A percentile compares a stretch with the other conserved stretches of the same genome.
These are phyloP conservation scores for Tokudaia muenninki DNA, from an alignment of 2,797 vertebrate genomes.

Conservation along the genomic window DNA sequence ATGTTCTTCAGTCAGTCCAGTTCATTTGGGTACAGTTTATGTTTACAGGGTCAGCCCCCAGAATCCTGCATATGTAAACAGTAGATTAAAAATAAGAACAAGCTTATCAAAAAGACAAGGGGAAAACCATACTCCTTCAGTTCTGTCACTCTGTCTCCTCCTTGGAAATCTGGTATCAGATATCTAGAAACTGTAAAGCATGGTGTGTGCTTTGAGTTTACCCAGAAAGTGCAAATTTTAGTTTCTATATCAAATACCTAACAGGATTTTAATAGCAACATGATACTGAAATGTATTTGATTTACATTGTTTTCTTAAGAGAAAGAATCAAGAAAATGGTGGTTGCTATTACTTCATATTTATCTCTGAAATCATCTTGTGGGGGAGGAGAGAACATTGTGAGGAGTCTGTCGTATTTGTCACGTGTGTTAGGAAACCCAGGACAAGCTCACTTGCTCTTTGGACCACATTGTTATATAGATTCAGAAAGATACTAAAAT, in stretches of 20 bases:
- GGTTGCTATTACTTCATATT: neutral
- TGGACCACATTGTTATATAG: neutral
- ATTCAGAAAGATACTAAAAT: neutral
- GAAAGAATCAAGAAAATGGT: neutral
- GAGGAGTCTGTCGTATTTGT: neutral
- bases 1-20: neutral
- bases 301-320: neutral
- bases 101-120: neutral
- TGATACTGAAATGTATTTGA: neutral
- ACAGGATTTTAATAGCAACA: constrained; percentile 2
- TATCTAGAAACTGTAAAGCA: neutral
- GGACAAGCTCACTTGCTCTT: neutral
- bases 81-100: neutral
- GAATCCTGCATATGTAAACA: neutral
- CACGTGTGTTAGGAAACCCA: neutral
- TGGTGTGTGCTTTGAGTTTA: neutral
- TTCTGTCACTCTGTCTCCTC: neutral
- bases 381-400: neutral
- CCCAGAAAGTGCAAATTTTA: neutral
- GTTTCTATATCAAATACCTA: neutral
- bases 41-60: neutral
- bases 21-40: neutral
- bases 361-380: neutral
- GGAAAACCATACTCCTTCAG: neutral
- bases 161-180: neutral